Evolutionary conservation across 2,797 vertebrate genomes (phyloP).

Genomic region (Morelia viridis): DNA sequence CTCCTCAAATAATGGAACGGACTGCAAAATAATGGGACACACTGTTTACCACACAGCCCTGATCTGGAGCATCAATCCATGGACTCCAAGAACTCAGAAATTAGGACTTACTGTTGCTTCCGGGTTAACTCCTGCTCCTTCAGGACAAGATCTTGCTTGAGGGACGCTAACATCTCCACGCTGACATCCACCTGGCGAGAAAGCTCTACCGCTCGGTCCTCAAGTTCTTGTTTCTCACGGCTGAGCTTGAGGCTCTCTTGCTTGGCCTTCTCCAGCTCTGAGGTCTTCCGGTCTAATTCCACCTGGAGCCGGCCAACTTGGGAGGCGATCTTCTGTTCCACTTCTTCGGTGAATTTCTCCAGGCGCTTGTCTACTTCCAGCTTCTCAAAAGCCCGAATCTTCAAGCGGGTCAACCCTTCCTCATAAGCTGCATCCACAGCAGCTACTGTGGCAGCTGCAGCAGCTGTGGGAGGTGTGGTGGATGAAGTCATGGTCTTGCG

Average conservation of each 20-base stretch:
- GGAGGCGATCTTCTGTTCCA: slow-evolving; percentile 96
- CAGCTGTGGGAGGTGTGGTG: slow-evolving; percentile 85
- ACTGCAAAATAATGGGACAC: not conserved
- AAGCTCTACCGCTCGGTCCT: slow-evolving; percentile 92
- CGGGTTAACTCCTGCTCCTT: slow-evolving; percentile 94
- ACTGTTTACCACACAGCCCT: not conserved
- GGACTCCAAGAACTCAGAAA: not conserved
- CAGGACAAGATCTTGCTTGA: slow-evolving; percentile 97
- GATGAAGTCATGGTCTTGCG: slow-evolving; percentile 89
- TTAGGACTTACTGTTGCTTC: slow-evolving; percentile 92
- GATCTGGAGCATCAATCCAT: rapidly evolving
- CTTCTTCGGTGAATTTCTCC: slow-evolving; percentile 96
- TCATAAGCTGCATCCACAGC: slow-evolving; percentile 91
- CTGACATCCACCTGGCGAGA: slow-evolving; percentile 97
- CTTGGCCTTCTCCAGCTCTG: slow-evolving; percentile 93
- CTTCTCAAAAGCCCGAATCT: slow-evolving; percentile 94
- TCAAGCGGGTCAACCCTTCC: slow-evolving; percentile 92
- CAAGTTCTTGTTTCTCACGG: slow-evolving; percentile 94
- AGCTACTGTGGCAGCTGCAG: slow-evolving; percentile 78
- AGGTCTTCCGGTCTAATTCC: slow-evolving; percentile 94
- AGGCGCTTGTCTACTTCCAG: slow-evolving; percentile 93
- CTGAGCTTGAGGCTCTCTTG: slow-evolving; percentile 89
- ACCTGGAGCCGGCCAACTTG: slow-evolving; percentile 94
- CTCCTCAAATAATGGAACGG: not conserved
- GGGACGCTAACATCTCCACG: slow-evolving; percentile 95